Evolutionary conservation across 1,140 invertebrate genomes (phyloP), one percentile per base, ranked within the genome.

Genomic region (Colletes latitarsis): DNA sequence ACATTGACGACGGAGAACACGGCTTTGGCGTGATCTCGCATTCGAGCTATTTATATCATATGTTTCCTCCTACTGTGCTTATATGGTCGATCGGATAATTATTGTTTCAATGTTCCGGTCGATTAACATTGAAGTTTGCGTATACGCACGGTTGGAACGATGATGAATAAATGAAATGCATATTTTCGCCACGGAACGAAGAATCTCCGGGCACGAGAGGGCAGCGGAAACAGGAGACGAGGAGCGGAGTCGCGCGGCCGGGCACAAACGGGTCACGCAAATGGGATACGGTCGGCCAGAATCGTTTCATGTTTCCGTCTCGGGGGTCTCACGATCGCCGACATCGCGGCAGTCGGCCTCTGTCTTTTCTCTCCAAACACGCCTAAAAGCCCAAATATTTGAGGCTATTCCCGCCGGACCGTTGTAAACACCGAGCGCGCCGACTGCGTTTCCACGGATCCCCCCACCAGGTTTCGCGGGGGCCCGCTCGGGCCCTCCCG

Each of bases 311-410:
- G 84, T 85, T 85, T 70, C 84, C 78, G 64, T 77, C 71, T 58
- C 19, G 46, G 62, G 52, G 12, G 52, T 39, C 53, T 49, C 57
- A 53, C 6, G 72, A 41, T 73, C 63, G 46, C 30, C 62, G 70
- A 21, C 69, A 77, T 84, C 80, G 82, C 84, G 55, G 82, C 78
- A 84, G 79, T 67, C 86, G 77, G 82, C 72, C 78, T 88, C 78
- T 86, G 85, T 87, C 85, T 83, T 86, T 76, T 73, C 82, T 88
- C 78, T 82, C 69, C 90, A 91, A 91, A 91, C 85, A 89, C 78
- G 78, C 82, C 87, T 92, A 92, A 92, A 92, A 92, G 90, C 75
- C 84, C 90, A 92, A 92, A 92, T 92, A 92, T 92, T 92, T 92
- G 90, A 90, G 74, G 79, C 71, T 87, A 88, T 88, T 83, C 73